Evolutionary conservation across 2,888 invertebrate species (phyloP).

Genomic region (Pogonocherus hispidulus): DNA sequence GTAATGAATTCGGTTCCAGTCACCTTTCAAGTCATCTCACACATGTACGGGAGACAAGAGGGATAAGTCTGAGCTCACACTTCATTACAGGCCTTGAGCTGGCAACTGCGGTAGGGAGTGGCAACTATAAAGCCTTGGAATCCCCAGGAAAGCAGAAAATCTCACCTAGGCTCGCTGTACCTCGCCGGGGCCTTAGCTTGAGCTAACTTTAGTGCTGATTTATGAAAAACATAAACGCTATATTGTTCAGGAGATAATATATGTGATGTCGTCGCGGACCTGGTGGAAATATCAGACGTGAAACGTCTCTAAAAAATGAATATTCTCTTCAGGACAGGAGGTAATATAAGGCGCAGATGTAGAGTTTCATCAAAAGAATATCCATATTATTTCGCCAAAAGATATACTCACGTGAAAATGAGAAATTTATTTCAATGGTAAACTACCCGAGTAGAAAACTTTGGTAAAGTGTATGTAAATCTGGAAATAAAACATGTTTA

Average conservation of each 20-base stretch:
- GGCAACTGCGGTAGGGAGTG: constrained; percentile 58
- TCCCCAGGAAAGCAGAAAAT: constrained; percentile 63
- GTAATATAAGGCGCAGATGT: no score
- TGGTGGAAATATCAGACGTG: constrained; percentile 40
- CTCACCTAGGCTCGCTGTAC: constrained; percentile 59
- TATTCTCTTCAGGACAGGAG: neutral
- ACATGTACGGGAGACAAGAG: constrained; percentile 46
- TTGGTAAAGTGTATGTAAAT: no score
- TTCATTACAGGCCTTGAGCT: constrained; percentile 60
- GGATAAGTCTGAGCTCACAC: constrained; percentile 56
- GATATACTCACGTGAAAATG: no score
- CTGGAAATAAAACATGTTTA: no score
- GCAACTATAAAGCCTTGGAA: constrained; percentile 61
- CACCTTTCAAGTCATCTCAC: constrained; percentile 41
- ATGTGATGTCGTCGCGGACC: constrained; percentile 43
- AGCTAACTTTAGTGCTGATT: constrained; percentile 62
- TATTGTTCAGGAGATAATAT: constrained; percentile 53
- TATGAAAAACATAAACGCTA: constrained; percentile 60
- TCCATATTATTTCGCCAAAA: no score
- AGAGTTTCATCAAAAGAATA: no score
- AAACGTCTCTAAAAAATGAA: constrained; percentile 6
- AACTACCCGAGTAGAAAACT: no score
- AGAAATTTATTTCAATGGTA: no score
- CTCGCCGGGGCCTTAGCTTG: constrained; percentile 58
- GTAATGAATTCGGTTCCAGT: constrained; percentile 45